Evolutionary conservation across 2,888 invertebrate species (phyloP).

Genomic region (Tridacna gigas): DNA sequence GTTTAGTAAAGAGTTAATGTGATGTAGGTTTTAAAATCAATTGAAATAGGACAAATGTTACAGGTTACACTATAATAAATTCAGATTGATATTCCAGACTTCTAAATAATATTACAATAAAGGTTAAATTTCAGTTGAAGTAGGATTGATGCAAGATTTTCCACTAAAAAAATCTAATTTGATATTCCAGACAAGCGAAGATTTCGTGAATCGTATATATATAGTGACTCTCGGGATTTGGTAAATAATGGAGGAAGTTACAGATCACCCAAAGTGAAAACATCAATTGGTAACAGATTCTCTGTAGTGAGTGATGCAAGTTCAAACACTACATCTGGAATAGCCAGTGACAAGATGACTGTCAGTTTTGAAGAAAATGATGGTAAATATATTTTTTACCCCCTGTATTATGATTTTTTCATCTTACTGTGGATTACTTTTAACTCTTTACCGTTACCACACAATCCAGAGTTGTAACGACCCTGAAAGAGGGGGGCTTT

Average conservation of each 20-base stretch:
- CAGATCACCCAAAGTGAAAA: constrained; percentile 71
- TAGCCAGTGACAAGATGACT: constrained; percentile 97
- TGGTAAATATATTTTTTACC: constrained; percentile 71
- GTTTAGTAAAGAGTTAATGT: too few relatives aligned
- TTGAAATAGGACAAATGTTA: too few relatives aligned
- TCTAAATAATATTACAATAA: too few relatives aligned
- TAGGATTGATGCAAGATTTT: neutral
- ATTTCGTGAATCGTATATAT: constrained; percentile 90
- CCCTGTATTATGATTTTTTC: too few relatives aligned
- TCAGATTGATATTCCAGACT: too few relatives aligned
- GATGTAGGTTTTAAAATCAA: too few relatives aligned
- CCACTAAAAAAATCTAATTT: neutral
- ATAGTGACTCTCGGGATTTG: constrained; percentile 85
- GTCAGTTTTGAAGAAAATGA: constrained; percentile 94
- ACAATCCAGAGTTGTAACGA: too few relatives aligned
- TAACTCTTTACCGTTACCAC: too few relatives aligned
- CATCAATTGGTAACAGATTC: constrained; percentile 87
- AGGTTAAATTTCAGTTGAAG: too few relatives aligned
- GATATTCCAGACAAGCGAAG: constrained; percentile 87
- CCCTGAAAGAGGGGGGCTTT: neutral
- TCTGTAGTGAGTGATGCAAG: constrained; percentile 97
- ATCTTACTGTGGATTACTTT: too few relatives aligned
- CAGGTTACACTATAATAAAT: too few relatives aligned
- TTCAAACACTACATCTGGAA: constrained; percentile 98
- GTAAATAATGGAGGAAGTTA: constrained; percentile 78